Evolutionary conservation across 2,797 vertebrate genomes (phyloP), one percentile per base, ranked within the genome.

Genomic region (Zenarchopterus dispar): DNA sequence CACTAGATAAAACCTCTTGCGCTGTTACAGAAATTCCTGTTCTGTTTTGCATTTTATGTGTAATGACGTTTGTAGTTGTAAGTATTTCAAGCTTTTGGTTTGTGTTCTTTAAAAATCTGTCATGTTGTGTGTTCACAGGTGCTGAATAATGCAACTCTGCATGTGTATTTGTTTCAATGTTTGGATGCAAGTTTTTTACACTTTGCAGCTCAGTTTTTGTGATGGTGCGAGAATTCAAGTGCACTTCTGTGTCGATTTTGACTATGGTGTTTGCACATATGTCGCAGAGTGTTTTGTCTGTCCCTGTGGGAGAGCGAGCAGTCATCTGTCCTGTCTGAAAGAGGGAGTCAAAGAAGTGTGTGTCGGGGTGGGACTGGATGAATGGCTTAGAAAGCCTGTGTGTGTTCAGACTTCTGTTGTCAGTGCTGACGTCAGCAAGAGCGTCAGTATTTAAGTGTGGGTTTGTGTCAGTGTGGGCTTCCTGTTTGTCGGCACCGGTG

Each of bases 401-500:
- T 4, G 0, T 42, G 51, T 54, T 19, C 9, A 23, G 15, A 21
- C 63, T 5, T 8, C 22, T 33, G 43, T 6, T 24, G 33, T 36
- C 33, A 36, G 9, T 2, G 50, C 22, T 11, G 1, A 36, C 15
- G 2, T 64, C 60, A 16, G 54, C 17, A 4, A 4, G 19, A 0
- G 10, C 9, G 19, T 46, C 45, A 36, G 7, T 1, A 8, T 42
- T 11, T 0, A 4, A 4, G 21, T 57, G 23, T 1, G 50, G 18
- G 23, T 47, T 47, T 10, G 43, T 0, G 26, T 85, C 70, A 5
- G n/a, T 4, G 55, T 74, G 15, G 0, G 36, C 19, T 39, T 84
- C 83, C 48, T 76, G 77, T 31, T 47, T 43, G 31, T 84, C 76
- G 0, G 51, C 8, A 1, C 36, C 19, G 3, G 49, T 50, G 56